Percentiles rank a stretch among this genome's conserved stretches.
Conservation (phyloP, 2,797 vertebrate species). For the Gallinago stenura region DNA sequence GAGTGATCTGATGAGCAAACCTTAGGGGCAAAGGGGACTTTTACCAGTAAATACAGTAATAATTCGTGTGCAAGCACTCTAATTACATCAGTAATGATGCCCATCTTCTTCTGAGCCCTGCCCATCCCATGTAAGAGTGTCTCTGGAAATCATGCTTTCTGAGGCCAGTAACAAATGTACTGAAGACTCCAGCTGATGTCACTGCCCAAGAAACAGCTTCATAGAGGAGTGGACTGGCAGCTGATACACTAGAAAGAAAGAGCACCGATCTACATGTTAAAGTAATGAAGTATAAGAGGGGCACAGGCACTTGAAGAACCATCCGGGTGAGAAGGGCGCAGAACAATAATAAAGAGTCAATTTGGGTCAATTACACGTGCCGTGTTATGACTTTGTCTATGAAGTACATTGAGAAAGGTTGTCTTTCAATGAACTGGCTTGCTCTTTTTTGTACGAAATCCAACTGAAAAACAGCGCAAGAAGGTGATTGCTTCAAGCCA, state of each 20-base stretch:
- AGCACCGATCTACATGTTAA: neutral
- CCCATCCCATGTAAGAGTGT: neutral
- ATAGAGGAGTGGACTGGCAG: neutral
- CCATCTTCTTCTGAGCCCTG: neutral
- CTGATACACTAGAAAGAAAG: neutral
- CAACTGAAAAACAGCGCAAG: neutral
- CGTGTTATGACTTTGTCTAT: neutral
- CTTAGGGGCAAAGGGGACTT: neutral
- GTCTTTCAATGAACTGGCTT: neutral
- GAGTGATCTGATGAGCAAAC: neutral
- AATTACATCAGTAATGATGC: neutral
- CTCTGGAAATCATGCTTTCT: neutral
- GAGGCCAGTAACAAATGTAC: neutral
- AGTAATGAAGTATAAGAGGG: neutral
- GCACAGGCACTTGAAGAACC: neutral
- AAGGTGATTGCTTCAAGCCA: neutral
- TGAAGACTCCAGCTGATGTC: neutral
- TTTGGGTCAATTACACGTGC: neutral
- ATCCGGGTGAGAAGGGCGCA: neutral
- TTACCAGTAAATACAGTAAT: neutral
- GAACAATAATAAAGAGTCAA: neutral
- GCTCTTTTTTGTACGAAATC: neutral
- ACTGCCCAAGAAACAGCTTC: neutral
- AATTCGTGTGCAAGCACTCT: neutral
- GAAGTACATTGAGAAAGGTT: neutral